phyloP scores from a whole-genome alignment of 1,140 invertebrate species.

The Acromyrmex echinatior region DNA sequence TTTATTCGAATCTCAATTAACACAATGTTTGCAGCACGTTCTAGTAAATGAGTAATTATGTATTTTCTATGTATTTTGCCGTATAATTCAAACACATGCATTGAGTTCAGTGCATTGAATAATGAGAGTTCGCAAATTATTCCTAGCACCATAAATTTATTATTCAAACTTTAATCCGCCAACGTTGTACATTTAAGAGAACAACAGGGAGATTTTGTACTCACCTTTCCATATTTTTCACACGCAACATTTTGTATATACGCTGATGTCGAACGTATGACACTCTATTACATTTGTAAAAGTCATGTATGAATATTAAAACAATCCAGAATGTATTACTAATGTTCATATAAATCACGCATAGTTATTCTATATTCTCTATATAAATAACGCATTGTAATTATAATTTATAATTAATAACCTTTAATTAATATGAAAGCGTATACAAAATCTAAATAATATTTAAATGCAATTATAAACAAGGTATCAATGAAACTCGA shows the following conservation, averaged over 20 bases:
- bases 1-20: conserved; percentile 18
- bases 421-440: conserved; percentile 42
- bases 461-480: conserved; percentile 29
- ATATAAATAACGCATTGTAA: conserved; percentile 35
- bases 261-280: not conserved
- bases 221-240: not conserved
- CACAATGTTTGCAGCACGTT: not conserved
- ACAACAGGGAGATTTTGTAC: conserved; percentile 2
- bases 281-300: conserved; percentile 16
- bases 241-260: not conserved
- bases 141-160: conserved; percentile 42
- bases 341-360: not conserved
- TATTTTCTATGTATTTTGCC: conserved; percentile 40
- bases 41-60: not conserved
- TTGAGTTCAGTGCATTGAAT: conserved; percentile 17
- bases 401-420: conserved; percentile 51
- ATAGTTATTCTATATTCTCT: conserved; percentile 16
- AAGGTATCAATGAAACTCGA: conserved; percentile 19
- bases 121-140: conserved; percentile 24
- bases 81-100: not conserved
- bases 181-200: conserved; percentile 13
- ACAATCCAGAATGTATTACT: not conserved
- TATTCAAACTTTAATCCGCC: conserved; percentile 48
- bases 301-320: conserved; percentile 21
- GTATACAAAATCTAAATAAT: conserved; percentile 27